Percentiles rank a stretch among this genome's conserved stretches.
Evolutionary conservation across 2,888 invertebrate genomes (phyloP).

Genomic region (Limnephilus marmoratus): DNA sequence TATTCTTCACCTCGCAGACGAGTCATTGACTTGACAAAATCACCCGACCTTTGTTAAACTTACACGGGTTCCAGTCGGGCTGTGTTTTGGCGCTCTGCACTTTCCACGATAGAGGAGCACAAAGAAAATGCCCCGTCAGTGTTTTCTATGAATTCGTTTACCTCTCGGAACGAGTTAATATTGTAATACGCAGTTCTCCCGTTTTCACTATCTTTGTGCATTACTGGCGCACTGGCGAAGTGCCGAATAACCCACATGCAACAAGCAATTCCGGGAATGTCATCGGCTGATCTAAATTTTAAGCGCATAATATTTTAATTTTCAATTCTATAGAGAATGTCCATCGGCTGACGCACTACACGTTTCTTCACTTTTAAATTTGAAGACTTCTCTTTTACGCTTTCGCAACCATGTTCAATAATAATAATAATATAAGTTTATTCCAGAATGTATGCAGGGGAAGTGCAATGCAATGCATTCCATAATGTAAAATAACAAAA

Average conservation of each 20-base stretch:
- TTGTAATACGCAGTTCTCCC: slow-evolving; percentile 52
- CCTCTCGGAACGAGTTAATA: background rate
- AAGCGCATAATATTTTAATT: background rate
- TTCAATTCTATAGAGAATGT: background rate
- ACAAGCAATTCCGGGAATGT: slow-evolving; percentile 4
- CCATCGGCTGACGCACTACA: background rate
- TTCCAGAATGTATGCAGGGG: too few species aligned
- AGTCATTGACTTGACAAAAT: slow-evolving; percentile 40
- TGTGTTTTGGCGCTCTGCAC: slow-evolving; percentile 17
- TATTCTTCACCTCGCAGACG: background rate
- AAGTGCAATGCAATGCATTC: too few species aligned
- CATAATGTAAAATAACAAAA: too few species aligned
- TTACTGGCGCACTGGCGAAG: slow-evolving; percentile 48
- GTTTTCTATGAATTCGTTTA: slow-evolving; percentile 46
- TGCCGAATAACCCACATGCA: slow-evolving; percentile 33
- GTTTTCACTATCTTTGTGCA: slow-evolving; percentile 38
- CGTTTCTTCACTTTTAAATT: background rate
- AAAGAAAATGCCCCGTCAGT: slow-evolving; percentile 47
- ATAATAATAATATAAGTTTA: too few species aligned
- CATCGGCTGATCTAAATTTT: slow-evolving; percentile 7
- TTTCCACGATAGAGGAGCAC: slow-evolving; percentile 26
- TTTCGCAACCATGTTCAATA: background rate
- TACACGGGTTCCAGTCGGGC: background rate
- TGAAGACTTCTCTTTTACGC: background rate
- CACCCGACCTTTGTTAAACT: slow-evolving; percentile 26